Evolutionary conservation across 2,113 vertebrate species (phyloP).

Genomic region (Scortum barcoo): DNA sequence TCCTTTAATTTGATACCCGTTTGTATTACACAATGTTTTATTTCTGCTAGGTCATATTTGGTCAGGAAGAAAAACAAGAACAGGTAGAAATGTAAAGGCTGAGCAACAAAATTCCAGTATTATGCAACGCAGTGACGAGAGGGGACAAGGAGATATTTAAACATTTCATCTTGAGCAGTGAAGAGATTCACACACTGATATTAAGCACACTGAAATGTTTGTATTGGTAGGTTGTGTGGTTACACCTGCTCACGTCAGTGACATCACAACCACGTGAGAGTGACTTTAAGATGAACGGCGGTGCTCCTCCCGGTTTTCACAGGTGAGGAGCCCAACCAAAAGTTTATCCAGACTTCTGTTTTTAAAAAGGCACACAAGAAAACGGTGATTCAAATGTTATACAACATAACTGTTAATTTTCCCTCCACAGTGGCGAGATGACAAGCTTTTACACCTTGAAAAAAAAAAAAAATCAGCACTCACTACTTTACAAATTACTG

Average conservation of each 20-base stretch:
- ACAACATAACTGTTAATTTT: constrained; percentile 23
- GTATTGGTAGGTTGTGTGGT: constrained; percentile 18
- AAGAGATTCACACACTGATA: constrained; percentile 36
- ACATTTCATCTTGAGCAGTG: constrained; percentile 43
- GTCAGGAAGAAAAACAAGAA: constrained; percentile 60
- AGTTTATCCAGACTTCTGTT: constrained; percentile 40
- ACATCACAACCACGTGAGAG: constrained; percentile 19
- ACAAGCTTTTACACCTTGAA: constrained; percentile 36
- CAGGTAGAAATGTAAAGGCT: constrained; percentile 52
- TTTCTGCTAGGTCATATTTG: constrained; percentile 64
- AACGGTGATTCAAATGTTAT: constrained; percentile 23
- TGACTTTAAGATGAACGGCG: constrained; percentile 15
- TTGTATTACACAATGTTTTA: constrained; percentile 36
- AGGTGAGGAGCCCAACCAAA: constrained; percentile 21
- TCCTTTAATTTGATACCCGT: too few species aligned
- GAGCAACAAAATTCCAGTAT: constrained; percentile 73
- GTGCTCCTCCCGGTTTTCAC: constrained; percentile 44
- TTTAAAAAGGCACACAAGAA: constrained; percentile 62
- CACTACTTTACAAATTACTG: constrained; percentile 33
- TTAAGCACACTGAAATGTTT: constrained; percentile 41
- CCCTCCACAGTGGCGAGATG: constrained; percentile 34
- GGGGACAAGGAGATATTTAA: constrained; percentile 33
- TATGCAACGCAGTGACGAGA: constrained; percentile 47
- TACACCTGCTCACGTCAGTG: constrained; percentile 23
- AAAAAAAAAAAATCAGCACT: constrained; percentile 29